A percentile compares a stretch with the other conserved stretches of the same genome.
These are phyloP conservation scores for Hassar affinis DNA, from an alignment of 2,113 vertebrate species.

Conservation along the genomic window DNA sequence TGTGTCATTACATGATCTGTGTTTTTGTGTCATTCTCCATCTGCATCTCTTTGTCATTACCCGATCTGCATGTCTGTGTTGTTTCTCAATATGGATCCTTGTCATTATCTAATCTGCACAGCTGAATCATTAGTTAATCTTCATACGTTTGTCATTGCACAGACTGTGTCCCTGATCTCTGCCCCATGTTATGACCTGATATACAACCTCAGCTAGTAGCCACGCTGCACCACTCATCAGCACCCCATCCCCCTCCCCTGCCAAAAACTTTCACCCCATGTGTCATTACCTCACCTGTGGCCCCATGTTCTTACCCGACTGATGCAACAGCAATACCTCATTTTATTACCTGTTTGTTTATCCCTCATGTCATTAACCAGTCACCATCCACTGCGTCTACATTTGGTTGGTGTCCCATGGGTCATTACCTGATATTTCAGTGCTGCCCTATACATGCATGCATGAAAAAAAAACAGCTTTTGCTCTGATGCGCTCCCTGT, in stretches of 20 bases:
- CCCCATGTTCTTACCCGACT: not conserved
- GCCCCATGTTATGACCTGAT: too few species aligned
- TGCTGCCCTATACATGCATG: not conserved
- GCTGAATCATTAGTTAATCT: not conserved
- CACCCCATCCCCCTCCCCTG: not conserved
- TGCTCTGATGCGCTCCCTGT: slow-evolving; percentile 11
- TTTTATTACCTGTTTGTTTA: not conserved
- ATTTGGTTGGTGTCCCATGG: not conserved
- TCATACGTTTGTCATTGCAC: too few species aligned
- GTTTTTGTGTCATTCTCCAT: not conserved
- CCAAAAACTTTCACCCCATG: not conserved
- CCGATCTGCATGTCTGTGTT: not conserved
- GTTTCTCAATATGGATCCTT: too few species aligned
- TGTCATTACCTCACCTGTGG: too few species aligned
- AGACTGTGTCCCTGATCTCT: too few species aligned
- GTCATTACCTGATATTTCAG: not conserved
- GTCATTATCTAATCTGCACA: not conserved
- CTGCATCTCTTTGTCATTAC: not conserved
- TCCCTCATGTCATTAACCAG: not conserved
- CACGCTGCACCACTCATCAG: not conserved
- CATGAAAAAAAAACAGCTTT: not conserved
- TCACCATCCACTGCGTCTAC: not conserved
- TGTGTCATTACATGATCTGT: not conserved
- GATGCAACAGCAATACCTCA: not conserved
- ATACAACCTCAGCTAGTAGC: not conserved